phyloP scores from a whole-genome alignment of 2,797 vertebrate species.

The Chelon auratus region DNA sequence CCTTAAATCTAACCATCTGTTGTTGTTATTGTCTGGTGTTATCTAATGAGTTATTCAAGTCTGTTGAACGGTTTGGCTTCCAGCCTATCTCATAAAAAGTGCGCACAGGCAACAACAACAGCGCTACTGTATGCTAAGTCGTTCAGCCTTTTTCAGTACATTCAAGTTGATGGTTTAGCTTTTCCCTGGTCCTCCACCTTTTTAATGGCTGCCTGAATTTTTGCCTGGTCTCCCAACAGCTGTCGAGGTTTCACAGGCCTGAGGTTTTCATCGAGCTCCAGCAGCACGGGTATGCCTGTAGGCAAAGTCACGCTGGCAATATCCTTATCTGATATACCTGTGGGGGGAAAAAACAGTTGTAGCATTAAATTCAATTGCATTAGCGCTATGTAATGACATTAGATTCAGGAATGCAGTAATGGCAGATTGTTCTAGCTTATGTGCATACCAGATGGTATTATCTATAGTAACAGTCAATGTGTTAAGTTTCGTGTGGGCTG shows the following conservation, averaged over 20 bases:
- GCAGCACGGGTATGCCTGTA: constrained; percentile 93
- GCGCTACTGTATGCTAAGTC: not conserved
- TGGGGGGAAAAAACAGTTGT: constrained; percentile 20
- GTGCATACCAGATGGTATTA: constrained; percentile 16
- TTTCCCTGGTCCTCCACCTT: constrained; percentile 99
- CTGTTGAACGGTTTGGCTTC: constrained; percentile 18
- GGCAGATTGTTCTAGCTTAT: constrained; percentile 1
- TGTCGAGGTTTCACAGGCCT: constrained; percentile 87
- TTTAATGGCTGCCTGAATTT: constrained; percentile 95
- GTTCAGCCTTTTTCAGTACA: constrained; percentile 11
- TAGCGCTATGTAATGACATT: not conserved
- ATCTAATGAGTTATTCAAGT: constrained; percentile 16
- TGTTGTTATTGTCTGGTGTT: constrained; percentile 20
- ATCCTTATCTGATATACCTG: constrained; percentile 92
- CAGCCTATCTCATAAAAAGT: constrained; percentile 28
- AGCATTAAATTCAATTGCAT: constrained; percentile 9
- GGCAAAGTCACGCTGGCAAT: constrained; percentile 93
- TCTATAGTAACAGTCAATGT: constrained; percentile 24
- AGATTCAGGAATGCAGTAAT: not conserved
- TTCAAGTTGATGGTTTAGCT: constrained; percentile 80
- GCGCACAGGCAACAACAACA: constrained; percentile 2
- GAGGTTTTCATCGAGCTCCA: constrained; percentile 94
- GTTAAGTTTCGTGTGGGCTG: constrained; percentile 18
- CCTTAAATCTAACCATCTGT: constrained; percentile 5
- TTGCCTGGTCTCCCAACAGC: constrained; percentile 93